A percentile compares a stretch with the other conserved stretches of the same genome.
Conservation (phyloP, 2,888 invertebrate species). For the Hofmannophila pseudospretella region DNA sequence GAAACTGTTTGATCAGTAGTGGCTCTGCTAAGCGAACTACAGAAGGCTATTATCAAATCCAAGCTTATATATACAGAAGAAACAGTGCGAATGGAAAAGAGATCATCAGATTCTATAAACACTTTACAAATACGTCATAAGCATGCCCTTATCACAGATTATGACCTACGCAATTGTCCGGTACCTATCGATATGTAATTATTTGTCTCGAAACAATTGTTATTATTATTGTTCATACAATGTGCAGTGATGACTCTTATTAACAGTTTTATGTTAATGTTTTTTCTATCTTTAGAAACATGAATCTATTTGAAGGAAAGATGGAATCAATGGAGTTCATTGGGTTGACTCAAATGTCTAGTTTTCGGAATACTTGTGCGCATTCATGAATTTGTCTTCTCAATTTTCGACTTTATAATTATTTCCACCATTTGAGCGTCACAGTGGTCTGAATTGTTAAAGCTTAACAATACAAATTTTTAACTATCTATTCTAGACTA, state of each 20-base stretch:
- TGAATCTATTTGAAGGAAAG: background rate
- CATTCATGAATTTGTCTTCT: conserved; percentile 8
- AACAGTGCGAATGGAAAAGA: conserved; percentile 46
- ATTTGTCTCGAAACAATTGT: conserved; percentile 29
- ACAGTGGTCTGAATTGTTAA: conserved; percentile 43
- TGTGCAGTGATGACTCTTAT: conserved; percentile 13
- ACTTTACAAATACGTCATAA: conserved; percentile 61
- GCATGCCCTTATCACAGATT: conserved; percentile 74
- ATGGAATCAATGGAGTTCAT: background rate
- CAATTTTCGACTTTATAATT: conserved; percentile 4
- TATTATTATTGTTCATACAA: background rate
- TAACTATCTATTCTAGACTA: conserved; percentile 71
- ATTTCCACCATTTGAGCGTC: conserved; percentile 37
- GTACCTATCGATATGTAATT: conserved; percentile 66
- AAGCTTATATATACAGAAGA: conserved; percentile 55
- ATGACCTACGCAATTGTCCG: conserved; percentile 56
- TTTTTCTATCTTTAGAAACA: background rate
- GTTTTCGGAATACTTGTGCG: conserved; percentile 11
- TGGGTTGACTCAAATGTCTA: background rate
- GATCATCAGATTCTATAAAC: conserved; percentile 28
- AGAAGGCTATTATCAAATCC: conserved; percentile 66
- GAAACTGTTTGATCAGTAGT: conserved; percentile 36
- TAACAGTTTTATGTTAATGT: background rate
- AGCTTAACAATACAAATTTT: conserved; percentile 63
- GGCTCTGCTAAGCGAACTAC: conserved; percentile 70